Evolutionary conservation across 2,113 vertebrate species (phyloP).

Genomic region (Ornithorhynchus anatinus): DNA sequence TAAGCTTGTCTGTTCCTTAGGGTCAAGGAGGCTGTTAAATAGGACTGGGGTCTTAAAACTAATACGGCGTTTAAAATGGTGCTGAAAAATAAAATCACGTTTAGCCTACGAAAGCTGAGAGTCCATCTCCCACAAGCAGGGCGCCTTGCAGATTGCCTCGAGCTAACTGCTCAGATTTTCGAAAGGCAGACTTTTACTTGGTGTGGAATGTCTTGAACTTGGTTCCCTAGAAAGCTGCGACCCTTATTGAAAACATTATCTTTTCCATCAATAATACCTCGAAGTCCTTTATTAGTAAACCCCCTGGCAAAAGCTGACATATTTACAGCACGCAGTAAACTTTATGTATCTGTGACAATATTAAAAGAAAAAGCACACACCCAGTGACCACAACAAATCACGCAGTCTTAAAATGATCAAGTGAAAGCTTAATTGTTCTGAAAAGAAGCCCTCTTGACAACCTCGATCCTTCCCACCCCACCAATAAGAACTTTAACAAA

Average conservation of each 20-base stretch:
- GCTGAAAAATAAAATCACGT: background rate
- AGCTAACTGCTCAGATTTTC: background rate
- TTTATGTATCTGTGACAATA: slow-evolving; percentile 74
- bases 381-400: slow-evolving; percentile 72
- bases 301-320: slow-evolving; percentile 74
- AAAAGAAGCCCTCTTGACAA: slow-evolving; percentile 60
- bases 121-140: background rate
- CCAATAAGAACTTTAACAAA: slow-evolving; percentile 47
- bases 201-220: slow-evolving; percentile 18
- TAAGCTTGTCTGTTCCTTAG: slow-evolving; percentile 32
- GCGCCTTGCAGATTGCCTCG: accelerated
- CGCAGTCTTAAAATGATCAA: slow-evolving; percentile 71
- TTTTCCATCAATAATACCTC: slow-evolving; percentile 77
- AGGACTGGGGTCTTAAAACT: background rate
- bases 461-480: slow-evolving; percentile 58
- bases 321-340: slow-evolving; percentile 77
- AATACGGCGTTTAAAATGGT: slow-evolving; percentile 9
- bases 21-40: background rate
- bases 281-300: slow-evolving; percentile 75
- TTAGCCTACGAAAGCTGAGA: background rate
- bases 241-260: slow-evolving; percentile 81
- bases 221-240: slow-evolving; percentile 13
- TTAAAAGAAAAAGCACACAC: slow-evolving; percentile 45
- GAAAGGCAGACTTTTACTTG: slow-evolving; percentile 5
- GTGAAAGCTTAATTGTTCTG: slow-evolving; percentile 71